These are phyloP conservation scores for Cheilosia pagana DNA, from an alignment of 2,888 invertebrate genomes.

Conservation along the genomic window DNA sequence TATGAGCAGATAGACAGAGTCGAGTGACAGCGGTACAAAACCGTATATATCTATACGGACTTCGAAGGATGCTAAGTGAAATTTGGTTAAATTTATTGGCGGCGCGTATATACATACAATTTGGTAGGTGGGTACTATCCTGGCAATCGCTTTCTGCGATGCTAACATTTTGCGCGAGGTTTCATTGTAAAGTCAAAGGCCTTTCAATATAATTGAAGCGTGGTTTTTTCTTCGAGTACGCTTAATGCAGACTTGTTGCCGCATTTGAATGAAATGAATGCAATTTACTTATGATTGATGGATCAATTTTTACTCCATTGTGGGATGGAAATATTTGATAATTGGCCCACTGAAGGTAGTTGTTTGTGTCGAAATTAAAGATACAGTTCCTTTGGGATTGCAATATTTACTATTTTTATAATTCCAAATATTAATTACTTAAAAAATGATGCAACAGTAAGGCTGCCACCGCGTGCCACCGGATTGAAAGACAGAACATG, in stretches of 20 bases:
- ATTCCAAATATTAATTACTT: no score
- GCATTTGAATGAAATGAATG: slow-evolving; percentile 54
- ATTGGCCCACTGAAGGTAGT: no score
- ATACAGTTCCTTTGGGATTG: no score
- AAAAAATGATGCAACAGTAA: no score
- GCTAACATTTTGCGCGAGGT: slow-evolving; percentile 40
- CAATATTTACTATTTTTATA: no score
- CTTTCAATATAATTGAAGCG: slow-evolving; percentile 71
- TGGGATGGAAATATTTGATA: background rate
- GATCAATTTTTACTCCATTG: slow-evolving; percentile 31
- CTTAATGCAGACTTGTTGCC: slow-evolving; percentile 50
- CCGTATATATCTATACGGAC: slow-evolving; percentile 6
- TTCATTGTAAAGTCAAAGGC: slow-evolving; percentile 60
- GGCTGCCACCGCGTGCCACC: no score
- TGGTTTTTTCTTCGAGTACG: slow-evolving; percentile 51
- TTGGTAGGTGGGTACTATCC: slow-evolving; percentile 10
- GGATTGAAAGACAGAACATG: no score
- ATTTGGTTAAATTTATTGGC: slow-evolving; percentile 74
- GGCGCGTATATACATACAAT: slow-evolving; percentile 38
- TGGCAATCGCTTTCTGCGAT: slow-evolving; percentile 56
- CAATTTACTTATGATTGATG: slow-evolving; percentile 58
- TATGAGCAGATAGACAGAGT: slow-evolving; percentile 64
- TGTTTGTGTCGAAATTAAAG: no score
- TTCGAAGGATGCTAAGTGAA: slow-evolving; percentile 56
- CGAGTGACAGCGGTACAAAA: slow-evolving; percentile 54